Percentiles rank a stretch among this genome's conserved stretches.
Evolutionary conservation across 2,113 vertebrate genomes (phyloP).

Genomic region (Perccottus glenii): DNA sequence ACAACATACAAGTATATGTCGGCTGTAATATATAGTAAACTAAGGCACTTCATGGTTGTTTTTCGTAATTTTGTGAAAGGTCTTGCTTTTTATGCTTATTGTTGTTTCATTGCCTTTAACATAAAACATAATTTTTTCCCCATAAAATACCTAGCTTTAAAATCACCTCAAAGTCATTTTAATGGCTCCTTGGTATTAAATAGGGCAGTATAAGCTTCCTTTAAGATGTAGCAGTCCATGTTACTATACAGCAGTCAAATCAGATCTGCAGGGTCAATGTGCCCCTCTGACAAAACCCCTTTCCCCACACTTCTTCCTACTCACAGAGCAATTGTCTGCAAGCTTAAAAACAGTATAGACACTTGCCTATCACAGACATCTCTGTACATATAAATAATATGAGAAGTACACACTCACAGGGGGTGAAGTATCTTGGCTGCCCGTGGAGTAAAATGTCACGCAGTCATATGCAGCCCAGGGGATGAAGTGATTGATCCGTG

Average conservation of each 20-base stretch:
- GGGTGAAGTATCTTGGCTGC: conserved; percentile 63
- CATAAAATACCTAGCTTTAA: too few species aligned
- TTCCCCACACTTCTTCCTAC: neutral
- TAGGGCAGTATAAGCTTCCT: too few species aligned
- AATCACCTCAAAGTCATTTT: too few species aligned
- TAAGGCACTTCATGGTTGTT: neutral
- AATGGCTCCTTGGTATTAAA: too few species aligned
- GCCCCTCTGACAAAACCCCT: neutral
- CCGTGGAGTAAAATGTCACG: conserved; percentile 58
- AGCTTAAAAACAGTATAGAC: too few species aligned
- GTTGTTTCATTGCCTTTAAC: neutral
- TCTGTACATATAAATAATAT: too few species aligned
- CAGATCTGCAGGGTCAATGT: neutral
- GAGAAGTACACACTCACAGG: conserved; percentile 44
- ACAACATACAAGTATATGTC: too few species aligned
- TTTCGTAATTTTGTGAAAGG: neutral
- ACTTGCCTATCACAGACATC: neutral
- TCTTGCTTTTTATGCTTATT: neutral
- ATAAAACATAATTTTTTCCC: neutral
- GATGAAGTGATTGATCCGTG: conserved; percentile 72
- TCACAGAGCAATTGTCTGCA: too few species aligned
- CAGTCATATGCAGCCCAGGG: conserved; percentile 60
- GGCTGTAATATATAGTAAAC: too few species aligned
- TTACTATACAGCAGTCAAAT: too few species aligned
- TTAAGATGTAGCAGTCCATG: too few species aligned